Evolutionary conservation across 1,140 invertebrate genomes (phyloP).

Genomic region (Prorops nasuta): DNA sequence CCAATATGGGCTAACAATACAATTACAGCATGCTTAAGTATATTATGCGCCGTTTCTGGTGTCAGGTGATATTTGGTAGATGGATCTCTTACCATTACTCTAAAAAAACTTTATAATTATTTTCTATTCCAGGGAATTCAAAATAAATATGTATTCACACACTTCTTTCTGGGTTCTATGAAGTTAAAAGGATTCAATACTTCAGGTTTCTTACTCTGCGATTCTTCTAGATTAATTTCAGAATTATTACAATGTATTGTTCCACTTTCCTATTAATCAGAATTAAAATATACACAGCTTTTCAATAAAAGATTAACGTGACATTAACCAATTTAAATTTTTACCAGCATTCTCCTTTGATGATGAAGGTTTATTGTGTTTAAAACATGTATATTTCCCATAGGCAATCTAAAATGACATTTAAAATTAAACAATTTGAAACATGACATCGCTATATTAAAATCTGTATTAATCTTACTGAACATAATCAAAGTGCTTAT

Average conservation of each 20-base stretch:
- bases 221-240: no score
- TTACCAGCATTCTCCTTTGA: slow-evolving; percentile 45
- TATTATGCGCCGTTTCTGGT: slow-evolving; percentile 35
- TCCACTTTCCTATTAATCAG: no score
- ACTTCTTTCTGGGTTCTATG: slow-evolving; percentile 18
- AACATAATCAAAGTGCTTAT: slow-evolving; percentile 46
- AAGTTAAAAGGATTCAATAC: slow-evolving; percentile 2
- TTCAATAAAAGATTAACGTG: slow-evolving; percentile 9
- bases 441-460: neutral
- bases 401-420: slow-evolving; percentile 35
- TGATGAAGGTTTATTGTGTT: slow-evolving; percentile 49
- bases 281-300: neutral
- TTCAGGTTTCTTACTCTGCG: neutral
- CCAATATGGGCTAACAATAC: slow-evolving; percentile 53
- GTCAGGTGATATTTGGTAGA: slow-evolving; percentile 34
- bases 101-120: slow-evolving; percentile 4
- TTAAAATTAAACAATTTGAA: neutral
- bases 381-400: slow-evolving; percentile 47
- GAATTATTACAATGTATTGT: no score
- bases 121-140: neutral
- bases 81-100: slow-evolving; percentile 19
- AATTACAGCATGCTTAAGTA: slow-evolving; percentile 48
- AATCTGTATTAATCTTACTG: slow-evolving; percentile 28
- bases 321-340: neutral
- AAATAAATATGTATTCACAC: slow-evolving; percentile 2